phyloP scores from a whole-genome alignment of 2,797 vertebrate genomes.

The Calcarius lapponicus region DNA sequence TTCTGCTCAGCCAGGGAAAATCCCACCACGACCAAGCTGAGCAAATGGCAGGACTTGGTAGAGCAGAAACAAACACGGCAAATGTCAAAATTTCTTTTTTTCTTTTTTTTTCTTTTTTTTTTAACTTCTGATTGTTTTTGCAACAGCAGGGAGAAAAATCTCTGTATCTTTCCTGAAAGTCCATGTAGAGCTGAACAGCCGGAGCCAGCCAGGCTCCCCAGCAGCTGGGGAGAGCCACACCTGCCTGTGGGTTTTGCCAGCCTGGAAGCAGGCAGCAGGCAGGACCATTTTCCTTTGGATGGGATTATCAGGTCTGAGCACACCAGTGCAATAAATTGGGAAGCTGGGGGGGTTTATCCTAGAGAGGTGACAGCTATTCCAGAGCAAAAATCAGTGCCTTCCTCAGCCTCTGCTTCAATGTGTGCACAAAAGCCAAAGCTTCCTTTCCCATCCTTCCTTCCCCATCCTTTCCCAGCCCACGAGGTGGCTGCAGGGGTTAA shows the following conservation, averaged over 20 bases:
- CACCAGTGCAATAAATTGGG: neutral
- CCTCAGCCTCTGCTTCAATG: neutral
- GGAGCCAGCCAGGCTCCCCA: neutral
- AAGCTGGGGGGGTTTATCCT: neutral
- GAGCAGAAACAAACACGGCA: constrained; percentile 6
- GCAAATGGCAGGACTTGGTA: constrained; percentile 13
- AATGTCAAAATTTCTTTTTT: constrained; percentile 12
- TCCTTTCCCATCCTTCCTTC: neutral
- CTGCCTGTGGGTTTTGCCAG: neutral
- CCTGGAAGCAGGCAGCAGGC: neutral
- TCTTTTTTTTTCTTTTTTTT: neutral
- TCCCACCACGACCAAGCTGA: neutral
- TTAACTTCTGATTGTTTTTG: neutral
- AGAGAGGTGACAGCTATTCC: neutral
- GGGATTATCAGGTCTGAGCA: neutral
- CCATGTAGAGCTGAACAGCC: neutral
- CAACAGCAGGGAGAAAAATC: neutral
- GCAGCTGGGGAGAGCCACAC: neutral
- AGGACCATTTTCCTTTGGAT: neutral
- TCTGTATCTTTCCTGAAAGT: neutral
- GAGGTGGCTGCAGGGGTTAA: neutral
- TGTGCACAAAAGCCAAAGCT: neutral
- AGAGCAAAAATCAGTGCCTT: neutral
- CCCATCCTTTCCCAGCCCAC: neutral
- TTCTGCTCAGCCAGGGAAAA: constrained; percentile 28